phyloP scores from a whole-genome alignment of 2,113 vertebrate genomes.

The Petroica traversi region DNA sequence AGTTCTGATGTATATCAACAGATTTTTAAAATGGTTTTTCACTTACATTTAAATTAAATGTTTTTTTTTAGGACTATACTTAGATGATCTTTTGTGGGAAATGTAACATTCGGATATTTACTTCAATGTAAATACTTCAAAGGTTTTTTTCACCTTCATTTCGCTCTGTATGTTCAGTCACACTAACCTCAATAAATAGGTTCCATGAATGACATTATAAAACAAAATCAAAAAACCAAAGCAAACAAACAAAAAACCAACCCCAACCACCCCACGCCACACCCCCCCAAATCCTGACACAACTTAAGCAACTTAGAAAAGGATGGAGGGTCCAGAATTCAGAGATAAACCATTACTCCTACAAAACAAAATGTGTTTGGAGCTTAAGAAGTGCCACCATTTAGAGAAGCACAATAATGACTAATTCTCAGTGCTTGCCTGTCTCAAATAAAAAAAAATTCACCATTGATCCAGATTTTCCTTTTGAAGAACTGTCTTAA shows the following conservation, averaged over 20 bases:
- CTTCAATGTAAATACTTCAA: conserved; percentile 27
- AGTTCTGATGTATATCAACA: background rate
- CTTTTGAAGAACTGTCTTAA: background rate
- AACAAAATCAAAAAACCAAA: background rate
- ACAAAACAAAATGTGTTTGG: background rate
- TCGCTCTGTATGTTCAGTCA: background rate
- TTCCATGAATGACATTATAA: conserved; percentile 13
- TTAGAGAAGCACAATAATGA: background rate
- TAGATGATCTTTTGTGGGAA: conserved; percentile 22
- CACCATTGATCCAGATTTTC: background rate
- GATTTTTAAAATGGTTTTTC: background rate
- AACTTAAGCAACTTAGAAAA: background rate
- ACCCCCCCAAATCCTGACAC: background rate
- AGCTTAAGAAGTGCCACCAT: background rate
- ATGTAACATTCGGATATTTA: conserved; percentile 38
- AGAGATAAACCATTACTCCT: background rate
- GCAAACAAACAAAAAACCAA: background rate
- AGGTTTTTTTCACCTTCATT: background rate
- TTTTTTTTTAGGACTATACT: background rate
- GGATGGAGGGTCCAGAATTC: background rate
- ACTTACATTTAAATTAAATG: background rate
- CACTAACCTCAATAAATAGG: conserved; percentile 6
- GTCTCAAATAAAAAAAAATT: background rate
- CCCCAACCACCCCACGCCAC: too few species aligned
- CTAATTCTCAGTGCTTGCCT: background rate